These are phyloP conservation scores for Coleophora flavipennella DNA, from an alignment of 2,888 invertebrate species.

Conservation along the genomic window DNA sequence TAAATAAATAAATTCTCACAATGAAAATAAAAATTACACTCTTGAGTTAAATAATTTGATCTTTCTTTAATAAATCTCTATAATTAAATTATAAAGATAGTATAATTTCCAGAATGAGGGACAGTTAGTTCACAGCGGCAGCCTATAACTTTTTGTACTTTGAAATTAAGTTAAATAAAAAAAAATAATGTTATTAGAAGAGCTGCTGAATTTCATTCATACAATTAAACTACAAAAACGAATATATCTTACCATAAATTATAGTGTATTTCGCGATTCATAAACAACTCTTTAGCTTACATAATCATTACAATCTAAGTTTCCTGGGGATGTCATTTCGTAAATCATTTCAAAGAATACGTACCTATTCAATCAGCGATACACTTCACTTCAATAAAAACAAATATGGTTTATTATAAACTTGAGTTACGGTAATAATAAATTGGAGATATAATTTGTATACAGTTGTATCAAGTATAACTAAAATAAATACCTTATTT, in stretches of 20 bases:
- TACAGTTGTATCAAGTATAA: constrained; percentile 68
- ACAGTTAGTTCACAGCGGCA: constrained; percentile 41
- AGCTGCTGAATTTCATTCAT: constrained; percentile 56
- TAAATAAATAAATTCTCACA: constrained; percentile 58
- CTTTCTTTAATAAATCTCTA: constrained; percentile 42
- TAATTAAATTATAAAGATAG: constrained; percentile 34
- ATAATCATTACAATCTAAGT: not conserved
- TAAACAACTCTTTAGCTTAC: constrained; percentile 42
- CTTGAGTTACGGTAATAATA: constrained; percentile 21
- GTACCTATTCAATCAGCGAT: not conserved
- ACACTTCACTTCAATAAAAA: constrained; percentile 11
- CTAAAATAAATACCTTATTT: constrained; percentile 72
- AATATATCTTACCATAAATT: constrained; percentile 46
- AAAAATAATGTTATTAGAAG: constrained; percentile 38
- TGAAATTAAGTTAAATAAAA: constrained; percentile 55
- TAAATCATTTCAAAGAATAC: no score
- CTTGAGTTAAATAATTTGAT: constrained; percentile 56
- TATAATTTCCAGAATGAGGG: constrained; percentile 44
- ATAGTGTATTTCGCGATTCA: constrained; percentile 36
- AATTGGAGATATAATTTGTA: constrained; percentile 42
- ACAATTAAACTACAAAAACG: constrained; percentile 51
- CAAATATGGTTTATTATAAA: constrained; percentile 5
- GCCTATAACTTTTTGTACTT: constrained; percentile 63
- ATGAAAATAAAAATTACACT: constrained; percentile 52
- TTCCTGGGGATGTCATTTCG: no score